A percentile compares a stretch with the other conserved stretches of the same genome.
Evolutionary conservation across 37 sponge, comb jelly and placozoan species (phyloP).

Genomic region (Beroe ovata): DNA sequence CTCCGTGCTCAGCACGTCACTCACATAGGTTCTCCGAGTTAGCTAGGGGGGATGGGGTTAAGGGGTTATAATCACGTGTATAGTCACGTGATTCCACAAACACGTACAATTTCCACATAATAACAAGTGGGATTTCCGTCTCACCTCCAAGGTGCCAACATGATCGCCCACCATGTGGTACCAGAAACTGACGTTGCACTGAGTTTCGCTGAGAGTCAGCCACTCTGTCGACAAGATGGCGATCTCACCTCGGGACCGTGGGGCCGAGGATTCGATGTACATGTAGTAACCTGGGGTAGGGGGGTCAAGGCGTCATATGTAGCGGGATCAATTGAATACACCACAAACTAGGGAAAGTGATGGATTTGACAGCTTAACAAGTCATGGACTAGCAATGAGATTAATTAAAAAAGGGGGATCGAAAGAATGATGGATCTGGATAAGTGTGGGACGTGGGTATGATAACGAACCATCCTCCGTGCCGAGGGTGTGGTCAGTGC

Average conservation of each 20-base stretch:
- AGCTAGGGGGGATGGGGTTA: neutral
- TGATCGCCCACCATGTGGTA: slow-evolving; percentile 71
- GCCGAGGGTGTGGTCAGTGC: slow-evolving; percentile 49
- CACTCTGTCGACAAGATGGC: slow-evolving; percentile 50
- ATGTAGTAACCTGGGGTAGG: slow-evolving; percentile 69
- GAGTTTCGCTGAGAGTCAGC: neutral
- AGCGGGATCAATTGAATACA: neutral
- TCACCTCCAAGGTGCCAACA: slow-evolving; percentile 67
- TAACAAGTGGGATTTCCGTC: no score
- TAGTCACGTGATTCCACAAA: no score
- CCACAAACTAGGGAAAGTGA: neutral
- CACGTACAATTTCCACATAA: no score
- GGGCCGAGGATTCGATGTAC: slow-evolving; percentile 68
- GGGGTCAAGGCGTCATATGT: no score
- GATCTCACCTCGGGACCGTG: slow-evolving; percentile 52
- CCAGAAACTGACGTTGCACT: slow-evolving; percentile 67
- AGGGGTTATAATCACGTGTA: no score
- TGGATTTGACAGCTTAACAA: neutral
- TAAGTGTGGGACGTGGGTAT: no score
- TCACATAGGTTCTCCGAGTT: slow-evolving; percentile 10
- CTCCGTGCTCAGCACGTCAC: neutral
- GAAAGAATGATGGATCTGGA: no score
- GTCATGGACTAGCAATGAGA: neutral
- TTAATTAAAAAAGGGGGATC: no score
- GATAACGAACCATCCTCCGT: slow-evolving; percentile 33